Conservation (phyloP, 2,113 vertebrate genomes). For the Dipodomys spectabilis region DNA sequence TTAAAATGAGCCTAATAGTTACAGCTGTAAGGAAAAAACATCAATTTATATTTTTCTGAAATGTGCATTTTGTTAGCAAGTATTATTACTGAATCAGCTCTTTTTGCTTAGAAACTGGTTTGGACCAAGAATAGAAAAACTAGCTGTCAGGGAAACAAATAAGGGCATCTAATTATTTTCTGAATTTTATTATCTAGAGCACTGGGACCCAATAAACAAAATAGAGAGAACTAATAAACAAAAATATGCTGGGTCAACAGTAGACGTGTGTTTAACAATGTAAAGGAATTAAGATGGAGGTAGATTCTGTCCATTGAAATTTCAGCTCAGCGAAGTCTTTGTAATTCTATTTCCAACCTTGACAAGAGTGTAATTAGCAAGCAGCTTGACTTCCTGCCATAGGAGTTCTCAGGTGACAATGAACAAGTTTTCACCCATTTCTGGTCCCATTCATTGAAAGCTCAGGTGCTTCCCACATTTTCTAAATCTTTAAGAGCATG, state of each 20-base stretch:
- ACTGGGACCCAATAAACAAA: not conserved
- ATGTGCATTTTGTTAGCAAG: not conserved
- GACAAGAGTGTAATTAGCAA: no score
- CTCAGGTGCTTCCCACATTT: not conserved
- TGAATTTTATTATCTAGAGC: not conserved
- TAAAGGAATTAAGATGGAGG: not conserved
- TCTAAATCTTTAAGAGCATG: not conserved
- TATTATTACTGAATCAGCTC: not conserved
- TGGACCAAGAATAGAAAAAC: not conserved
- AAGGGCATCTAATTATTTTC: not conserved
- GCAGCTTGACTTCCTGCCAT: not conserved
- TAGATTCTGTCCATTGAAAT: not conserved
- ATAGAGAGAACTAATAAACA: slow-evolving; percentile 28
- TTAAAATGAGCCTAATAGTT: slow-evolving; percentile 31
- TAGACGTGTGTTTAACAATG: not conserved
- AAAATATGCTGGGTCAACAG: not conserved
- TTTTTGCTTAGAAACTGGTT: not conserved
- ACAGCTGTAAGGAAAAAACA: not conserved
- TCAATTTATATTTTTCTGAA: not conserved
- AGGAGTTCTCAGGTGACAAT: not conserved
- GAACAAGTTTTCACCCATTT: not conserved
- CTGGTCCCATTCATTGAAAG: not conserved
- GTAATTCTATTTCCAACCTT: not conserved
- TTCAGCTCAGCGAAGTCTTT: not conserved
- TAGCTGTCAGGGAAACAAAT: not conserved